Base-by-base conservation (phyloP, 2,888 invertebrate species). In the Dolichopus griseipennis region DNA sequence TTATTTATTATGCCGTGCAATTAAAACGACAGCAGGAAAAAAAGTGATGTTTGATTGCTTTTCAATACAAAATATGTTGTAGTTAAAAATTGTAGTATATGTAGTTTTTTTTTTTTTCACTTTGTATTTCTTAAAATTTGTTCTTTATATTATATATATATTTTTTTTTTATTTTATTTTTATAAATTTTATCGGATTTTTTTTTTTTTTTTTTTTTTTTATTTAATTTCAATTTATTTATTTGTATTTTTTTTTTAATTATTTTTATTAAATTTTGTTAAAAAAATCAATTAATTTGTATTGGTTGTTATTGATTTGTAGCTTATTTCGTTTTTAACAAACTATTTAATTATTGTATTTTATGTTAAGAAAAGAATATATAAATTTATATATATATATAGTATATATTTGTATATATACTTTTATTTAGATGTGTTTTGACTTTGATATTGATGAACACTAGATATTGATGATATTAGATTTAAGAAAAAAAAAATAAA, bases 101-200 rank as follows among this genome's bases (percentile, higher is more conserved):
- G 69, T 71, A 71, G 66, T 71, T 27, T 27, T 27, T 27, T 27
- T 27, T 71, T 71, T 70, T 71, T 71, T 68, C 63, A 65, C 62
- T 69, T 69, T 61, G 71, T 68, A 71, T 69, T 71, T 71, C 70
- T 70, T 70, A 71, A 70, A 71, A 67, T 69, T 68, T 67, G 65
- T 64, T 43, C 65, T 70, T 70, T 66, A 70, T 61, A 68, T 68
- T 67, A 64, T 68, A 66, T 68, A 71, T 67, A 69, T 64, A 69
- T 69, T 70, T 27, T 27, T 27, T 27, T 4, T 27, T 4, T 4
- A 27, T 27, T 27, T 27, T 27, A 27, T 27, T 5, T 27, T 27
- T 27, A 68, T 70, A 67, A 67, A 37, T 37, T 37, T 37, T 12
- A 7, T 37, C 8, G 12, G 9, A 34, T 22, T 64, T 27, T 65